These are phyloP conservation scores for Cheumatopsyche charites DNA, from an alignment of 1,140 invertebrate genomes.

Conservation along the genomic window DNA sequence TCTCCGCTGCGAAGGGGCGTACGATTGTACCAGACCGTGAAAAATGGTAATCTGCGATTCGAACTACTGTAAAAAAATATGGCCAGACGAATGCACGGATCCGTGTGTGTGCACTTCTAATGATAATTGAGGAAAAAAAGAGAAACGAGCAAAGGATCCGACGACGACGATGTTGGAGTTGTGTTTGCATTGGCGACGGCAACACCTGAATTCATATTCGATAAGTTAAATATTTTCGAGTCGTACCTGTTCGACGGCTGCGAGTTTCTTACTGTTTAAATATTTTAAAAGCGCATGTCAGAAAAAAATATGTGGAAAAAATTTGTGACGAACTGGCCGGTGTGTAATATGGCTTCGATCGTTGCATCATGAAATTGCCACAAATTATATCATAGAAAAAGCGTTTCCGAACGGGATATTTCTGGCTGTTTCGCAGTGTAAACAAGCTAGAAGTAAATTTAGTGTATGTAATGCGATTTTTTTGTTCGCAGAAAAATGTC, in stretches of 20 bases:
- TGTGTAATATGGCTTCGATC: too few relatives aligned
- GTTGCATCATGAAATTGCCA: too few relatives aligned
- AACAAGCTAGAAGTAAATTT: too few relatives aligned
- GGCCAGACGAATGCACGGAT: background rate
- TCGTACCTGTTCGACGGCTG: background rate
- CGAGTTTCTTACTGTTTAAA: background rate
- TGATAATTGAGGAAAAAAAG: background rate
- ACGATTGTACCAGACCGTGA: constrained; percentile 5
- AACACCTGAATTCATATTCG: constrained; percentile 7
- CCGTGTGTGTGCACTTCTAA: background rate
- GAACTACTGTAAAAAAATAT: background rate
- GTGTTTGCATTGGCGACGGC: background rate
- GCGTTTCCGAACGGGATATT: too few relatives aligned
- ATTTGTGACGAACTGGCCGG: too few relatives aligned
- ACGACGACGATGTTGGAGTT: background rate
- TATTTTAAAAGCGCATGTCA: too few relatives aligned
- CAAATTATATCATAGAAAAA: too few relatives aligned
- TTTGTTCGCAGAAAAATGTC: too few relatives aligned
- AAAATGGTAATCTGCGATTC: constrained; percentile 9
- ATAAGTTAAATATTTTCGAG: constrained; percentile 13
- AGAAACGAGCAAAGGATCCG: background rate
- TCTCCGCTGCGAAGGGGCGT: constrained; percentile 9
- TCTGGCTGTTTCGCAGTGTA: too few relatives aligned
- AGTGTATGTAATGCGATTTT: too few relatives aligned
- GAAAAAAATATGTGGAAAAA: too few relatives aligned